Evolutionary conservation across 1,140 invertebrate species (phyloP), one percentile per base, ranked within the genome.

Genomic region (Pseudomyrmex cubaensis): DNA sequence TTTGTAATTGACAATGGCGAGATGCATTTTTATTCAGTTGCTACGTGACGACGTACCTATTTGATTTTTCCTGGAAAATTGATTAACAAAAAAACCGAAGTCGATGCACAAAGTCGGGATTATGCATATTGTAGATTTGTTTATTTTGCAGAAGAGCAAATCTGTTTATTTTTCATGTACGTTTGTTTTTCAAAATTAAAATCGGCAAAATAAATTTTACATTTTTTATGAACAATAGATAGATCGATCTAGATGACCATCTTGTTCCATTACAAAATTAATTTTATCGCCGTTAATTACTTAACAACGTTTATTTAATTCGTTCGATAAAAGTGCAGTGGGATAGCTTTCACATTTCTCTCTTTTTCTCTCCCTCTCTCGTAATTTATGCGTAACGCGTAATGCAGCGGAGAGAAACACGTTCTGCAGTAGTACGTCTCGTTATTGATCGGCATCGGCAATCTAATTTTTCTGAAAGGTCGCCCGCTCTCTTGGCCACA

Each of bases 381-480:
- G 35, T 35, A 35, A 35, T 35, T 35, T 35, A 35, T 35, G 5
- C 35, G 35, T 35, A 22, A 63, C 13, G 15, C 20, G 20, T 10
- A 46, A 35, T 35, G 35, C 13, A 46, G 9, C 13, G 17, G 10
- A 7, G 10, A 7, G 9, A 5, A 61, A 48, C 35, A 35, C 35
- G 35, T 46, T 63, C 48, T 50, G 44, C 15, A 54, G 5, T 44
- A 54, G 13, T 4, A 8, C 17, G 13, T 73, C 35, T 9, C 46
- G 44, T 62, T 22, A 56, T 67, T 50, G 63, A 69, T 69, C 63
- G 35, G 15, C 10, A 67, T 56, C 15, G 64, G 13, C 20, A 78
- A 57, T 48, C 20, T 70, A 78, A 78, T 78, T 78, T 59, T 78
- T 78, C 22, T 50, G 44, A 78, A 78, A 78, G 52, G 17, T 75